Conservation (phyloP, 2,888 invertebrate genomes). For the Argyra leucocephala region DNA sequence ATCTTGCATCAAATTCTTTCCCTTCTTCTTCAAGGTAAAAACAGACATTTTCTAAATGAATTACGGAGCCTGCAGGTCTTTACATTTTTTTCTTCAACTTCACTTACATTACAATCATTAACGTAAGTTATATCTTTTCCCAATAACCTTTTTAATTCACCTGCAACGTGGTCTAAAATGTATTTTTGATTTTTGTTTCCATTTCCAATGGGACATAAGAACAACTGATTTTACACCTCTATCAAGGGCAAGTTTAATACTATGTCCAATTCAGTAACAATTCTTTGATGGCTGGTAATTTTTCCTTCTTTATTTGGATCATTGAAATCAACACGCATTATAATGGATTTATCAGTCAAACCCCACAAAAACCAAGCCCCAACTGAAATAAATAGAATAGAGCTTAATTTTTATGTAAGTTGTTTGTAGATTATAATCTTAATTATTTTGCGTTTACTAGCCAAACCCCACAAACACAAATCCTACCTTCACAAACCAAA, state of each 20-base stretch:
- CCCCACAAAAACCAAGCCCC: slow-evolving; percentile 38
- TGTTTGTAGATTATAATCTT: no score
- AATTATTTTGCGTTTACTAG: no score
- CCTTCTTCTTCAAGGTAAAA: slow-evolving; percentile 98
- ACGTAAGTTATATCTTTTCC: slow-evolving; percentile 65
- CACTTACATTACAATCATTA: slow-evolving; percentile 83
- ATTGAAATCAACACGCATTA: slow-evolving; percentile 98
- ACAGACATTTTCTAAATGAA: slow-evolving; percentile 90
- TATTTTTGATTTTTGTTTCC: slow-evolving; percentile 80
- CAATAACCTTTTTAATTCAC: slow-evolving; percentile 75
- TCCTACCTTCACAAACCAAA: no score
- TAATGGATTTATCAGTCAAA: slow-evolving; percentile 76
- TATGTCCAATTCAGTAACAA: slow-evolving; percentile 89
- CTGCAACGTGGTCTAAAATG: slow-evolving; percentile 85
- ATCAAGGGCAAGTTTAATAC: slow-evolving; percentile 84
- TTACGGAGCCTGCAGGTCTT: slow-evolving; percentile 74
- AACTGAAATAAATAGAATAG: no score
- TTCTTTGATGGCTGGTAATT: slow-evolving; percentile 96
- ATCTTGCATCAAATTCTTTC: slow-evolving; percentile 84
- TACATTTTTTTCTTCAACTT: slow-evolving; percentile 87
- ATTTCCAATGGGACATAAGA: slow-evolving; percentile 95
- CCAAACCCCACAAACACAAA: no score
- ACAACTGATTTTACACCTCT: slow-evolving; percentile 89
- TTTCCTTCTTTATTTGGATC: slow-evolving; percentile 93
- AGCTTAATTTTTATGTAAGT: no score